A percentile compares a stretch with the other conserved stretches of the same genome.
These are phyloP conservation scores for Bombus pyrosoma DNA, from an alignment of 1,140 invertebrate genomes.

Conservation along the genomic window DNA sequence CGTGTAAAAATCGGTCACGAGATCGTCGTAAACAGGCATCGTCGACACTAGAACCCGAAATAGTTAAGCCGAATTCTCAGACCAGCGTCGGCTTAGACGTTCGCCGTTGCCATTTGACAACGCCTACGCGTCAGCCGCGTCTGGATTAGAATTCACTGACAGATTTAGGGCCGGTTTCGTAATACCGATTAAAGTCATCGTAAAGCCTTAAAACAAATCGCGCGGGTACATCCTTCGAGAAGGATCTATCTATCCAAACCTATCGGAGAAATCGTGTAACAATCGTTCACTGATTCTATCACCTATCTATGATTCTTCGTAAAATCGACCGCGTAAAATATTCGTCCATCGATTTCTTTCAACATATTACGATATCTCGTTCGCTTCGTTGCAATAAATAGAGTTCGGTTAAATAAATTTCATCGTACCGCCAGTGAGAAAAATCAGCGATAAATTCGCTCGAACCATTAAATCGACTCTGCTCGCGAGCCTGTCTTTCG, in stretches of 20 bases:
- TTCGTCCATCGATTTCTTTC: too few relatives aligned
- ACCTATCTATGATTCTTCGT: too few relatives aligned
- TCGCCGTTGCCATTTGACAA: conserved; percentile 57
- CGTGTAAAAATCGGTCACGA: conserved; percentile 50
- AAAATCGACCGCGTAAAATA: too few relatives aligned
- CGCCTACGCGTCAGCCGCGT: conserved; percentile 41
- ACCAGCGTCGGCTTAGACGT: conserved; percentile 52
- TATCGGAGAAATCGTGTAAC: too few relatives aligned
- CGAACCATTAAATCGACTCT: background rate
- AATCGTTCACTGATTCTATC: too few relatives aligned
- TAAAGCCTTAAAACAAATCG: background rate
- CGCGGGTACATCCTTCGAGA: background rate
- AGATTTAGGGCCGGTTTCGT: conserved; percentile 45
- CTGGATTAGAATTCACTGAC: conserved; percentile 54
- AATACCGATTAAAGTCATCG: conserved; percentile 40
- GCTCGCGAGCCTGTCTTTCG: too few relatives aligned
- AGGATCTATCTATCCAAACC: too few relatives aligned
- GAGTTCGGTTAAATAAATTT: too few relatives aligned
- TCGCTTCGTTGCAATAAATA: too few relatives aligned
- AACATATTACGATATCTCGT: too few relatives aligned
- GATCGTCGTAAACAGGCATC: conserved; percentile 43
- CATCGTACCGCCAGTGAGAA: too few relatives aligned
- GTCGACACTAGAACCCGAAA: conserved; percentile 48
- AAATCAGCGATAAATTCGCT: too few relatives aligned
- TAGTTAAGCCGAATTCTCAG: conserved; percentile 57